A percentile compares a stretch with the other conserved stretches of the same genome.
Conservation (phyloP, 2,113 vertebrate species). For the Alosa alosa region DNA sequence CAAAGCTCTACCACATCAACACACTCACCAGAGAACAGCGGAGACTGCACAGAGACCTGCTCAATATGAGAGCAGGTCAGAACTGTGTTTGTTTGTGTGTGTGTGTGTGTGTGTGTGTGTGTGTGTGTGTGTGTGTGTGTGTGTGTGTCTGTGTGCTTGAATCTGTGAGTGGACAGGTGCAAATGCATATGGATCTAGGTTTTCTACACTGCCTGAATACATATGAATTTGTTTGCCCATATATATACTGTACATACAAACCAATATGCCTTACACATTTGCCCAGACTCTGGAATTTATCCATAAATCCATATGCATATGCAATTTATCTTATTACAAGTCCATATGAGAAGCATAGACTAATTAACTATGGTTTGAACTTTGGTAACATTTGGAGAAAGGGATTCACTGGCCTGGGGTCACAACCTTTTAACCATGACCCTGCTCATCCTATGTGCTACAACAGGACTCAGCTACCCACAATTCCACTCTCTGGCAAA, state of each 20-base stretch:
- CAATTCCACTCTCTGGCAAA: conserved; percentile 32
- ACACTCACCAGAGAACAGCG: conserved; percentile 44
- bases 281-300: too few species aligned
- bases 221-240: neutral
- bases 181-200: too few species aligned
- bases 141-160: neutral
- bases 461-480: conserved; percentile 43
- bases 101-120: neutral
- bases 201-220: neutral
- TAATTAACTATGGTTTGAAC: neutral
- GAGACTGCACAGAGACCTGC: conserved; percentile 39
- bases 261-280: neutral
- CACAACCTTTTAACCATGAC: conserved; percentile 29
- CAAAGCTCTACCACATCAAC: conserved; percentile 45
- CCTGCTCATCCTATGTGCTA: conserved; percentile 16
- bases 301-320: too few species aligned
- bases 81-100: neutral
- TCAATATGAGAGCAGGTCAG: conserved; percentile 43
- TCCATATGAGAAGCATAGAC: neutral
- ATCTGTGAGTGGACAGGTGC: neutral
- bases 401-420: conserved; percentile 24
- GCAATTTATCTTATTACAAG: neutral
- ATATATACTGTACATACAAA: neutral
- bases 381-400: conserved; percentile 28
- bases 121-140: neutral